Conservation (phyloP, 2,888 invertebrate species). For the Caenorhabditis sp. region DNA sequence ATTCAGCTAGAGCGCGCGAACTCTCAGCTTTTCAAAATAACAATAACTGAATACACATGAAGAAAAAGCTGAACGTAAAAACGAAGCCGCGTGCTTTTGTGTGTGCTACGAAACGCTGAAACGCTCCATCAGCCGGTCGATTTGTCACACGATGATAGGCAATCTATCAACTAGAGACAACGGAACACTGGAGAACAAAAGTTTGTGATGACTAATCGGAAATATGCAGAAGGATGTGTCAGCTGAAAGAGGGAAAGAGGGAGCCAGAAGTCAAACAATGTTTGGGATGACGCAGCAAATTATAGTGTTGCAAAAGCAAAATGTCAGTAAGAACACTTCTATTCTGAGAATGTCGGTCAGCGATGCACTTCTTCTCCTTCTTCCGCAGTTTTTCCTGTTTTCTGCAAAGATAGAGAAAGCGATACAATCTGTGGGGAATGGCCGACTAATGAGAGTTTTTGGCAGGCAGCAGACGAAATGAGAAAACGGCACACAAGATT, state of each 20-base stretch:
- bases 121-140: slow-evolving; percentile 12
- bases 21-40: too few species aligned
- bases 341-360: slow-evolving; percentile 15
- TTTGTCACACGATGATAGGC: slow-evolving; percentile 31
- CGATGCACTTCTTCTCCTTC: slow-evolving; percentile 11
- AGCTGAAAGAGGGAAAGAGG: slow-evolving; percentile 14
- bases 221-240: neutral
- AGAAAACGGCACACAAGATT: neutral
- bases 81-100: neutral
- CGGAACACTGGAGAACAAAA: too few species aligned
- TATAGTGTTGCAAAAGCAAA: neutral
- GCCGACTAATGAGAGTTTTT: slow-evolving; percentile 26
- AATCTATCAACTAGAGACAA: slow-evolving; percentile 25
- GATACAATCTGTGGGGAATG: slow-evolving; percentile 26
- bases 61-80: too few species aligned
- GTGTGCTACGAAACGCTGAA: neutral
- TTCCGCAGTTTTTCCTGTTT: neutral
- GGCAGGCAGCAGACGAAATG: neutral
- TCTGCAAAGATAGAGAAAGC: neutral
- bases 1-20: too few species aligned
- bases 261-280: neutral
- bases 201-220: neutral
- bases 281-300: too few species aligned
- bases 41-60: too few species aligned
- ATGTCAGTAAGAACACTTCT: slow-evolving; percentile 1